Base-by-base conservation (phyloP, 2,797 vertebrate genomes). In the Aldrovandia affinis region DNA sequence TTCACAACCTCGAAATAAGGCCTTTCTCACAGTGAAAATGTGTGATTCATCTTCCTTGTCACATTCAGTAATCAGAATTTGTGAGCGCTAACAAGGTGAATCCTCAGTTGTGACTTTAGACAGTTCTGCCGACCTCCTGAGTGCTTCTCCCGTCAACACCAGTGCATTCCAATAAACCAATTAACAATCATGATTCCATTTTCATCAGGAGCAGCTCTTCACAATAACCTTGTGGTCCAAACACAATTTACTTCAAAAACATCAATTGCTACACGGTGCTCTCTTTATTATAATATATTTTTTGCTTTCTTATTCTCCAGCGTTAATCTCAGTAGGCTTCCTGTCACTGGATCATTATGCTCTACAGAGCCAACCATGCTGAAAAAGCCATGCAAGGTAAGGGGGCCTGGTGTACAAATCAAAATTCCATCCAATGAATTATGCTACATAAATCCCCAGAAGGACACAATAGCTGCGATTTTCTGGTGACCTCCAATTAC, bases 241-340 rank as follows among this genome's bases (percentile, higher is more conserved):
- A 94, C 92, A 93, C 93, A 92, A 88, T 90, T 91, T 87, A 93
- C 94, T n/a, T 94, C 91, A 94, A 95, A 95, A 94, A 92, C 93
- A 94, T 93, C 94, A 93, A 90, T 86, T 91, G 91, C 91, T 91
- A 90, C 89, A 65, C 85, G 68, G 25, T 50, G 6, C 47, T 50
- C 47, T 89, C 90, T 88, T 90, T 89, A 94, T 91, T 89, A n/a
- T n/a, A n/a, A n/a, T n/a, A n/a, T n/a, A n/a, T 90, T 88, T 90
- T 88, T 93, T 90, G 89, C 90, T 90, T 92, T 90, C 88, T 86
- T 92, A 92, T 86, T 86, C 84, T 82, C 85, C 82, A 84, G 90
- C 89, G 93, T 93, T 94, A 94, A 93, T 90, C 92, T 93, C 84
- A 80, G 87, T 90, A 88, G 90, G 91, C 90, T 89, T 90, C 85